These are phyloP conservation scores for Heterotis niloticus DNA, from an alignment of 2,113 vertebrate species.

Conservation along the genomic window DNA sequence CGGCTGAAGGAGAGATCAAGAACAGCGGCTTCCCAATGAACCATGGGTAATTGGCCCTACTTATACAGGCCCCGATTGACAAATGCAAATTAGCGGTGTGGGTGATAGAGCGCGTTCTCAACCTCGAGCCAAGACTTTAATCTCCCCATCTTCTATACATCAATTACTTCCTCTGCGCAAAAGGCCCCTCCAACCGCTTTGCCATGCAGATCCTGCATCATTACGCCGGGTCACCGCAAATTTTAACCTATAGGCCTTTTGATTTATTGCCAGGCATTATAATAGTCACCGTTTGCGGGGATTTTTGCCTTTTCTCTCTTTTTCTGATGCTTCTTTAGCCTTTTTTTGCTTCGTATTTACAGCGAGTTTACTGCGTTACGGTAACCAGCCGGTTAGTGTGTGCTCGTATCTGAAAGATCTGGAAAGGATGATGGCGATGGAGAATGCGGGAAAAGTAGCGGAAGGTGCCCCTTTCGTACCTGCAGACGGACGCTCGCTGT, in stretches of 20 bases:
- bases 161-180: slow-evolving; percentile 18
- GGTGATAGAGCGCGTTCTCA: slow-evolving; percentile 10
- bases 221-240: slow-evolving; percentile 23
- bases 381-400: background rate
- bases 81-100: slow-evolving; percentile 22
- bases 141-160: slow-evolving; percentile 27
- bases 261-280: slow-evolving; percentile 24
- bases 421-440: background rate
- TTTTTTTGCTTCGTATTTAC: background rate
- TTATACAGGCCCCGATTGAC: slow-evolving; percentile 27
- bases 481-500: too few relatives aligned
- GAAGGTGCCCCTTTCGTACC: too few relatives aligned
- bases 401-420: background rate
- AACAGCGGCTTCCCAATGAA: slow-evolving; percentile 9
- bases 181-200: slow-evolving; percentile 23
- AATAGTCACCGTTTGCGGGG: slow-evolving; percentile 1
- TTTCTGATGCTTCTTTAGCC: slow-evolving; percentile 12
- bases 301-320: slow-evolving; percentile 24
- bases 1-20: slow-evolving; percentile 13
- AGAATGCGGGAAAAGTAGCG: background rate
- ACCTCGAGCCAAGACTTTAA: slow-evolving; percentile 20
- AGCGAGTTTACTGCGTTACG: background rate
- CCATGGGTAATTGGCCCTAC: slow-evolving; percentile 26
- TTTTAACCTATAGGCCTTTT: slow-evolving; percentile 29
- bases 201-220: slow-evolving; percentile 14